These are phyloP conservation scores for Drosophila putrida DNA, from an alignment of 2,888 invertebrate species.

Conservation along the genomic window DNA sequence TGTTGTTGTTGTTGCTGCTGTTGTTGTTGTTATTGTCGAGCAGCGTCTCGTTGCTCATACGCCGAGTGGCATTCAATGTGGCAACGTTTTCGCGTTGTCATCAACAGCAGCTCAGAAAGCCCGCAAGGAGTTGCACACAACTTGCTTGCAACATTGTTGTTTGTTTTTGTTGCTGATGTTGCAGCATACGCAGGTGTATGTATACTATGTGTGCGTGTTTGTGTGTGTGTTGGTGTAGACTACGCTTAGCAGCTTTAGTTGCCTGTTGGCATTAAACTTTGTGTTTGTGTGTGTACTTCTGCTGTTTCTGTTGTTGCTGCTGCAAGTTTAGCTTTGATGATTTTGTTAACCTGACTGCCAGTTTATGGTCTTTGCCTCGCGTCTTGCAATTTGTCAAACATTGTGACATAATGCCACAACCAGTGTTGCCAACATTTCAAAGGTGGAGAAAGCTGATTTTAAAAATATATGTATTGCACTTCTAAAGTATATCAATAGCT, in stretches of 20 bases:
- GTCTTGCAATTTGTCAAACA: constrained; percentile 80
- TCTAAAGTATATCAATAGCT: no score
- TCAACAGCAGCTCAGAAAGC: constrained; percentile 48
- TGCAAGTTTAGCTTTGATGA: constrained; percentile 75
- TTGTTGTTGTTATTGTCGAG: constrained; percentile 17
- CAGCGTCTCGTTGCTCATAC: constrained; percentile 68
- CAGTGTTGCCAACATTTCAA: not conserved
- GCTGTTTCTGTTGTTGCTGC: constrained; percentile 24
- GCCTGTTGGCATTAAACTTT: constrained; percentile 70
- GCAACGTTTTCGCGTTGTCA: constrained; percentile 66
- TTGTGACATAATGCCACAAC: constrained; percentile 73
- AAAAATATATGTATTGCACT: no score
- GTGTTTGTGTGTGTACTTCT: constrained; percentile 49
- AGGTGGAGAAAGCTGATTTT: no score
- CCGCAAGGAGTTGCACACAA: constrained; percentile 45
- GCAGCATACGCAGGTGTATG: constrained; percentile 36
- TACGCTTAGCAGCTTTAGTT: constrained; percentile 62
- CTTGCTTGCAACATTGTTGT: constrained; percentile 67
- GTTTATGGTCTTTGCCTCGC: constrained; percentile 58
- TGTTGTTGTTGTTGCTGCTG: constrained; percentile 12
- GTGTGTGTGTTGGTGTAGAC: constrained; percentile 36
- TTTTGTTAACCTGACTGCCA: constrained; percentile 65
- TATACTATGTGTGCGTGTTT: constrained; percentile 20
- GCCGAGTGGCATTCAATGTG: constrained; percentile 60
- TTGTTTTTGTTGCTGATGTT: constrained; percentile 39